Conservation (phyloP, 1,140 invertebrate species). For the Himalopsyche phryganea region DNA sequence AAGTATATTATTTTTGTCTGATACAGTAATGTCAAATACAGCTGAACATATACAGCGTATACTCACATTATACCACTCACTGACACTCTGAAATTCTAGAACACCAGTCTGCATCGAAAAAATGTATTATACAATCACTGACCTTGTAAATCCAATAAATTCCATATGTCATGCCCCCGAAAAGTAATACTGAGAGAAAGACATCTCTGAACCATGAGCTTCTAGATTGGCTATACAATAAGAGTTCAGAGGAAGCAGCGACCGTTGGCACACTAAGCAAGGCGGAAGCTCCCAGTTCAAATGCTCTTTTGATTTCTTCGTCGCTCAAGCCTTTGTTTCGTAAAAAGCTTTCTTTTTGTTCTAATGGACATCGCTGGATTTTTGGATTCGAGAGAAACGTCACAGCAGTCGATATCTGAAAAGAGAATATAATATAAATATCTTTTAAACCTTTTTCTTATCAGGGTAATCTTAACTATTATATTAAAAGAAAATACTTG, state of each 20-base stretch:
- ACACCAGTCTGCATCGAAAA: too few relatives aligned
- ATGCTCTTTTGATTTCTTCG: constrained; percentile 72
- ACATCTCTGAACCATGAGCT: constrained; percentile 63
- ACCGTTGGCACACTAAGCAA: constrained; percentile 39
- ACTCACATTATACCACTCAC: too few relatives aligned
- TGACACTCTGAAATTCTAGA: too few relatives aligned
- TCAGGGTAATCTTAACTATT: too few relatives aligned
- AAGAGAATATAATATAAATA: constrained; percentile 13
- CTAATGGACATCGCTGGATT: constrained; percentile 67
- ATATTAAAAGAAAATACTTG: too few relatives aligned
- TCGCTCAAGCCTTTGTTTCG: constrained; percentile 75
- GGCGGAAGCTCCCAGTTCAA: constrained; percentile 52
- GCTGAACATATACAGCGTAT: too few relatives aligned
- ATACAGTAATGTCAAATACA: too few relatives aligned
- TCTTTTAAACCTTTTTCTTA: too few relatives aligned
- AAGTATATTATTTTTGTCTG: too few relatives aligned
- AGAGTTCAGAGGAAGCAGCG: constrained; percentile 43
- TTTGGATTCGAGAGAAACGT: constrained; percentile 83
- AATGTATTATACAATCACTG: too few relatives aligned
- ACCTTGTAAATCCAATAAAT: constrained; percentile 74
- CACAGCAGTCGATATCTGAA: constrained; percentile 76
- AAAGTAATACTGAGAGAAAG: constrained; percentile 63
- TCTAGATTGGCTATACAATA: constrained; percentile 45
- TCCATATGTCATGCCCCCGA: constrained; percentile 67
- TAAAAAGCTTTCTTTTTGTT: constrained; percentile 76